These are phyloP conservation scores for Drosophila monieri DNA, from an alignment of 2,888 invertebrate genomes.

Conservation along the genomic window DNA sequence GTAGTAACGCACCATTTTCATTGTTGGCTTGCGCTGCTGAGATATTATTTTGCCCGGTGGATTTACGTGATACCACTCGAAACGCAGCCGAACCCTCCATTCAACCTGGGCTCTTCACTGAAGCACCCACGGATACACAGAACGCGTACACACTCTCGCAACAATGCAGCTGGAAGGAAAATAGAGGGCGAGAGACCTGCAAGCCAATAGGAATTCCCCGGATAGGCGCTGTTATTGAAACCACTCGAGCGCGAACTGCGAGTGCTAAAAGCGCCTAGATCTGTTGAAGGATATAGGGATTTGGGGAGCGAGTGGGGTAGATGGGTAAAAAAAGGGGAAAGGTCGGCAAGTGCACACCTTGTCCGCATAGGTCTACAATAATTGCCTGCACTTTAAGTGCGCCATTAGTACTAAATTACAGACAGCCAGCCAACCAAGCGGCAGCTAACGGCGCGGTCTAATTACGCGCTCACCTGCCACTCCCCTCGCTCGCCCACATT, in stretches of 20 bases:
- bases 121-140: constrained; percentile 8
- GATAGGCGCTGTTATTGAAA: constrained; percentile 42
- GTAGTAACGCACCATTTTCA: constrained; percentile 18
- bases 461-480: constrained; percentile 69
- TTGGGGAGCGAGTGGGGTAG: neutral
- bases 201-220: constrained; percentile 27
- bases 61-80: constrained; percentile 31
- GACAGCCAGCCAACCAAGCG: constrained; percentile 57
- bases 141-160: neutral
- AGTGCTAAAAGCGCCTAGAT: constrained; percentile 26
- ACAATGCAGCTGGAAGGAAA: constrained; percentile 10
- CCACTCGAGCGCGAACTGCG: constrained; percentile 52
- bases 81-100: constrained; percentile 25
- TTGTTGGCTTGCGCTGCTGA: constrained; percentile 24
- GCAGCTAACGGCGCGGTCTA: constrained; percentile 70
- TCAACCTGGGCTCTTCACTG: constrained; percentile 16
- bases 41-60: constrained; percentile 30
- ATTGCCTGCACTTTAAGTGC: constrained; percentile 75
- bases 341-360: constrained; percentile 29
- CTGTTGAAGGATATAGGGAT: constrained; percentile 28
- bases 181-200: neutral
- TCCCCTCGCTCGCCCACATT: constrained; percentile 16
- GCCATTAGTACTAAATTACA: constrained; percentile 77
- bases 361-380: constrained; percentile 65
- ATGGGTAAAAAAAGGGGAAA: neutral